These are phyloP conservation scores for Anthrax anthrax DNA, from an alignment of 2,888 invertebrate species.

Conservation along the genomic window DNA sequence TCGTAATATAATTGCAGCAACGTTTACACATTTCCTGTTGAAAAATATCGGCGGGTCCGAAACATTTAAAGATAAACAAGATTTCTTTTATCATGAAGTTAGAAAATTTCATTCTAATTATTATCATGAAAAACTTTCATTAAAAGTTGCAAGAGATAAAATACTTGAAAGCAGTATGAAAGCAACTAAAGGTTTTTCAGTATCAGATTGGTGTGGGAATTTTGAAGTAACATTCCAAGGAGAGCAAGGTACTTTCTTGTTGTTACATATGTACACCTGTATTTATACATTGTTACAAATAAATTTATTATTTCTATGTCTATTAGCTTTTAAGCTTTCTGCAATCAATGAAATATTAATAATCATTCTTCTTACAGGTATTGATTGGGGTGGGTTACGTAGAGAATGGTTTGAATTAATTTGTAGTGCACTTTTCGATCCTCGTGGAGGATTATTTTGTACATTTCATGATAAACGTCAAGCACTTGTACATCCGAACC, in stretches of 20 bases:
- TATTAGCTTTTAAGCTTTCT: neutral
- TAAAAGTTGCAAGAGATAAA: constrained; percentile 69
- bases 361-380: constrained; percentile 47
- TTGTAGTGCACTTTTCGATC: constrained; percentile 76
- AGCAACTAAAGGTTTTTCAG: constrained; percentile 66
- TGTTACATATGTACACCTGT: no score
- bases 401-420: constrained; percentile 91
- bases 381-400: constrained; percentile 88
- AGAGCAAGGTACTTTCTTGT: constrained; percentile 58
- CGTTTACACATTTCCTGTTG: constrained; percentile 78
- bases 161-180: constrained; percentile 73
- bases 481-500: constrained; percentile 82
- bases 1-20: constrained; percentile 81
- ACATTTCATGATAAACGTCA: constrained; percentile 76
- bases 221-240: constrained; percentile 87
- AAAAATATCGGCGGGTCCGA: constrained; percentile 93
- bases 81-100: constrained; percentile 68
- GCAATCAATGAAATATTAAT: no score
- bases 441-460: constrained; percentile 65
- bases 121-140: constrained; percentile 68
- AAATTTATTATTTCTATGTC: no score
- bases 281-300: no score
- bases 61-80: constrained; percentile 73
- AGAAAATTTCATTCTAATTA: constrained; percentile 76
- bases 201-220: constrained; percentile 89